phyloP scores from a whole-genome alignment of 2,888 invertebrate species.

The Drosophila pseudotakahashii region DNA sequence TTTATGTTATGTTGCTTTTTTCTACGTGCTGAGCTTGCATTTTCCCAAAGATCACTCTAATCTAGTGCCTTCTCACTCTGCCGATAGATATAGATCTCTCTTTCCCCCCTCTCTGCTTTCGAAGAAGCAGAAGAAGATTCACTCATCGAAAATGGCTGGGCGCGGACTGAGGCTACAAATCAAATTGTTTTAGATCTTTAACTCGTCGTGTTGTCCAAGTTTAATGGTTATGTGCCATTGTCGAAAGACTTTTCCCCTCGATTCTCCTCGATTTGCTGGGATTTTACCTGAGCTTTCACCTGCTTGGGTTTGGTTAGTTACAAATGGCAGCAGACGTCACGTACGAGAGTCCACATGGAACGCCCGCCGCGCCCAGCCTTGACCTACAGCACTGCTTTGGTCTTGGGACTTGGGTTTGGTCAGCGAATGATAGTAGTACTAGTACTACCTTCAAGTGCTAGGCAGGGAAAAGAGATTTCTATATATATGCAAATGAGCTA shows the following conservation, averaged over 20 bases:
- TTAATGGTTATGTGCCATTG: slow-evolving; percentile 25
- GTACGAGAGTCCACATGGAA: slow-evolving; percentile 49
- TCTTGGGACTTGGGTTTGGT: slow-evolving; percentile 14
- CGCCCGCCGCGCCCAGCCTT: slow-evolving; percentile 79
- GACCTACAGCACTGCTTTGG: slow-evolving; percentile 74
- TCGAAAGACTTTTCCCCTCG: background rate
- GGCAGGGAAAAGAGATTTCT: slow-evolving; percentile 9
- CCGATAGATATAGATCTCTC: background rate
- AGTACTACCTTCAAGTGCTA: background rate
- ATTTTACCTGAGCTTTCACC: slow-evolving; percentile 32
- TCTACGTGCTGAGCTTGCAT: slow-evolving; percentile 42
- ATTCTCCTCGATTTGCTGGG: background rate
- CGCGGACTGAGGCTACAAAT: slow-evolving; percentile 45
- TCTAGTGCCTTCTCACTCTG: background rate
- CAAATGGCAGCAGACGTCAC: slow-evolving; percentile 53
- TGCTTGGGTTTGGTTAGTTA: background rate
- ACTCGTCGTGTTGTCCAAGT: slow-evolving; percentile 33
- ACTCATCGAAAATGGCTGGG: slow-evolving; percentile 40
- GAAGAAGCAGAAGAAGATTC: slow-evolving; percentile 30
- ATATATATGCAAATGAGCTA: slow-evolving; percentile 1
- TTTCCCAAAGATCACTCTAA: slow-evolving; percentile 30
- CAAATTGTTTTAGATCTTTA: slow-evolving; percentile 48
- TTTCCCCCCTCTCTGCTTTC: slow-evolving; percentile 21
- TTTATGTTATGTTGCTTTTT: slow-evolving; percentile 11
- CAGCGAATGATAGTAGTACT: no score